A percentile compares a stretch with the other conserved stretches of the same genome.
These are phyloP conservation scores for Chrysopa pallens DNA, from an alignment of 1,140 invertebrate genomes.

Conservation along the genomic window DNA sequence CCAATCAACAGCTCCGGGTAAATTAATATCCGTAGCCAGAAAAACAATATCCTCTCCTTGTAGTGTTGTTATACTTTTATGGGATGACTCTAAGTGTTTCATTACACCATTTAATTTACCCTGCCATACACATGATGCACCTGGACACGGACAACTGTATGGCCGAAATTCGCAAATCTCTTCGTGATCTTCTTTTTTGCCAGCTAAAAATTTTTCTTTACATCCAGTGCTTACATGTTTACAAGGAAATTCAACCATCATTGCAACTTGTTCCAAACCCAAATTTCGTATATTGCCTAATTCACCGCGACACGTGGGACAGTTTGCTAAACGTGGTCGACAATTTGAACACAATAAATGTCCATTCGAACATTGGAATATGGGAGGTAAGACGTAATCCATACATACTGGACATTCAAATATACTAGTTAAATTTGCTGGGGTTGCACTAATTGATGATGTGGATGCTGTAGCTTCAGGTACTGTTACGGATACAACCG, in stretches of 20 bases:
- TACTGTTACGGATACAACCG: too few relatives aligned
- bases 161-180: slow-evolving; percentile 95
- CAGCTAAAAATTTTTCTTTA: slow-evolving; percentile 77
- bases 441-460: slow-evolving; percentile 11
- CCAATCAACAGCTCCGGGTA: slow-evolving; percentile 99
- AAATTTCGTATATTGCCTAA: slow-evolving; percentile 94
- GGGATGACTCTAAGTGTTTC: slow-evolving; percentile 92
- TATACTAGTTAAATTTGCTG: slow-evolving; percentile 77
- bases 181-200: slow-evolving; percentile 96
- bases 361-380: slow-evolving; percentile 73
- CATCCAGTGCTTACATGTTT: slow-evolving; percentile 97
- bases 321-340: slow-evolving; percentile 88
- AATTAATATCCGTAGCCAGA: slow-evolving; percentile 96
- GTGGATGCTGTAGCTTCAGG: too few relatives aligned
- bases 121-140: slow-evolving; percentile 98
- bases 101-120: slow-evolving; percentile 42
- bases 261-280: slow-evolving; percentile 98
- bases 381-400: slow-evolving; percentile 97
- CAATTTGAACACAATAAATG: slow-evolving; percentile 88
- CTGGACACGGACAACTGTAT: slow-evolving; percentile 95
- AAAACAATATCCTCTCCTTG: slow-evolving; percentile 98
- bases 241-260: slow-evolving; percentile 96
- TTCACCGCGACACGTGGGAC: slow-evolving; percentile 93
- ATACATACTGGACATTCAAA: slow-evolving; percentile 99
- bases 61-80: slow-evolving; percentile 98